Evolutionary conservation across 1,140 invertebrate genomes (phyloP), one percentile per base, ranked within the genome.

Genomic region (Aphis gossypii): DNA sequence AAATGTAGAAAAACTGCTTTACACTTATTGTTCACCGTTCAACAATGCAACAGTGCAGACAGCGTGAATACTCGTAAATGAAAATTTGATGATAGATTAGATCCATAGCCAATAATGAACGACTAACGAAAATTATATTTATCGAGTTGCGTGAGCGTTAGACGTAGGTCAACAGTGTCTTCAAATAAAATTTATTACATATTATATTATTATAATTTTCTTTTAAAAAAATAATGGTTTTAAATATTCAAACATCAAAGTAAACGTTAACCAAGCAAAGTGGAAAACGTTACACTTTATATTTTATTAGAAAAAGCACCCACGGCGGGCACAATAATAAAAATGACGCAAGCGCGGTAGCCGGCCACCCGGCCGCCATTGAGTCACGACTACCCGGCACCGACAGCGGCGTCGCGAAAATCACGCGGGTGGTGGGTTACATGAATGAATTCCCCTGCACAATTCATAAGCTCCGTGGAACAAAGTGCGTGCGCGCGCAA

Each of bases 391-490:
- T 41, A 54, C 38, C 25, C 14, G 44, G 30, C 87, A 91, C 41
- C 23, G 41, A 25, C 38, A 44, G 25, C 86, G 87, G 11, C 46
- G 87, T 25, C 54, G 89, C 38, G 56, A 23, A 48, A 90, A 90
- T 68, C 41, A 14, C 60, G 60, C 60, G 60, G 60, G 30, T 76
- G 60, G 60, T 76, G 89, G 89, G 54, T 44, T 90, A 25, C 25
- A 92, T 94, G 86, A 93, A 93, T 93, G 92, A 93, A 93, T 83
- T 41, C 82, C 82, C 82, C 92, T 51, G 82, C 48, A 51, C 92
- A 83, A 93, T 93, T 93, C 92, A 93, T 93, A 84, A 93, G 92
- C 82, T 86, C 38, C 35, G 21, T 4, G 23, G 25, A 23, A 90
- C 48, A 51, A 23, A 18, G 46, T 35, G 82, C 76, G 82, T n/a